Conservation (phyloP, 2,888 invertebrate species). For the Mechanitis messenoides region DNA sequence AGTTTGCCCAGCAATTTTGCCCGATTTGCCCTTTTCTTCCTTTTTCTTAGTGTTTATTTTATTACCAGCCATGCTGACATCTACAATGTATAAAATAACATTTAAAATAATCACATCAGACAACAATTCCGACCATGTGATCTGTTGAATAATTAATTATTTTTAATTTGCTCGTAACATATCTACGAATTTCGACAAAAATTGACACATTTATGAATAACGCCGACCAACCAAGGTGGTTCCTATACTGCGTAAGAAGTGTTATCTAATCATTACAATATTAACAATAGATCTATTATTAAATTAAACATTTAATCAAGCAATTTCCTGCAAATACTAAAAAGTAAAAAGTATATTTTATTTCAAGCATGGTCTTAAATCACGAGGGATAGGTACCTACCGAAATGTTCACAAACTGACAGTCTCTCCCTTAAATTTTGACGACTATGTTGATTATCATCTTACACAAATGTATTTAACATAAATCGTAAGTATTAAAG, state of each 20-base stretch:
- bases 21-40: slow-evolving; percentile 59
- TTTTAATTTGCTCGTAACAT: too few relatives aligned
- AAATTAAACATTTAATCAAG: too few relatives aligned
- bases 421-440: slow-evolving; percentile 74
- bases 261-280: slow-evolving; percentile 27
- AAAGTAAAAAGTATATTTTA: slow-evolving; percentile 10
- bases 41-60: slow-evolving; percentile 62
- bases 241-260: slow-evolving; percentile 19
- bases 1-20: slow-evolving; percentile 45
- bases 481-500: slow-evolving; percentile 39
- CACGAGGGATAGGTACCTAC: slow-evolving; percentile 50
- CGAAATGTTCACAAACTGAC: slow-evolving; percentile 52
- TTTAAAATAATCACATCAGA: neutral
- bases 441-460: slow-evolving; percentile 40
- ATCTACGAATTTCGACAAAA: slow-evolving; percentile 26
- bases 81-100: slow-evolving; percentile 27
- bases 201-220: slow-evolving; percentile 42
- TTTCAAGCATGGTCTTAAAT: slow-evolving; percentile 50
- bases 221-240: slow-evolving; percentile 46
- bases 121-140: neutral
- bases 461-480: slow-evolving; percentile 35
- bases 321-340: too few relatives aligned
- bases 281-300: slow-evolving; percentile 6
- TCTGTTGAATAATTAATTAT: too few relatives aligned
- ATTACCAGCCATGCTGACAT: slow-evolving; percentile 61